Evolutionary conservation across 2,797 vertebrate genomes (phyloP).

Genomic region (Micrastur ruficollis): DNA sequence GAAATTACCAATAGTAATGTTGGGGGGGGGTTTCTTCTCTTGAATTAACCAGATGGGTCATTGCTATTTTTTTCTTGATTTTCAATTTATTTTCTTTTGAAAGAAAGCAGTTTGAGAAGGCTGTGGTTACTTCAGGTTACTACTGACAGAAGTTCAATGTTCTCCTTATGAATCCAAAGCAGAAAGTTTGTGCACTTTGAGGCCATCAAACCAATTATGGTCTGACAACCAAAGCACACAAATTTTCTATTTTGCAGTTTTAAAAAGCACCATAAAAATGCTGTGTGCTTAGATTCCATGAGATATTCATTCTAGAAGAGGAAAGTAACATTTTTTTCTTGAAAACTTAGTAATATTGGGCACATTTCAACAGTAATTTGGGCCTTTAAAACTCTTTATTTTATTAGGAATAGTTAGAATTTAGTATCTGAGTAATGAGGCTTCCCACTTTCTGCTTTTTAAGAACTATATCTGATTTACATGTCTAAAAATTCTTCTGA

Average conservation of each 20-base stretch:
- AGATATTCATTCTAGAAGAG: neutral
- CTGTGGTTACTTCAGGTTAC: neutral
- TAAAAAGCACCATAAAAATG: neutral
- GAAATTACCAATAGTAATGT: neutral
- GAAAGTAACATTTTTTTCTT: neutral
- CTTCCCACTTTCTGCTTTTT: neutral
- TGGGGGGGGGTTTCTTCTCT: neutral
- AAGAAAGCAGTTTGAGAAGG: neutral
- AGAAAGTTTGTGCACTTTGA: neutral
- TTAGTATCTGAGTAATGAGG: neutral
- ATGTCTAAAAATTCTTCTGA: neutral
- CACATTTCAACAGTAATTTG: neutral
- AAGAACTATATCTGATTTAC: neutral
- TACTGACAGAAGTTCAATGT: neutral
- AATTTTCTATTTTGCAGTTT: neutral
- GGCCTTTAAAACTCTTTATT: neutral
- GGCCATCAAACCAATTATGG: neutral
- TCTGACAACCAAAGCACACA: neutral
- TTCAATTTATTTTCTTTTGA: neutral
- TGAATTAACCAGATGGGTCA: neutral
- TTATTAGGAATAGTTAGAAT: neutral
- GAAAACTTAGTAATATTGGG: neutral
- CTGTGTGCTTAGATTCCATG: neutral
- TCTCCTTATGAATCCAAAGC: neutral
- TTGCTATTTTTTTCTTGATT: neutral